Conservation (phyloP, 2,113 vertebrate species). For the Elephas maximus region DNA sequence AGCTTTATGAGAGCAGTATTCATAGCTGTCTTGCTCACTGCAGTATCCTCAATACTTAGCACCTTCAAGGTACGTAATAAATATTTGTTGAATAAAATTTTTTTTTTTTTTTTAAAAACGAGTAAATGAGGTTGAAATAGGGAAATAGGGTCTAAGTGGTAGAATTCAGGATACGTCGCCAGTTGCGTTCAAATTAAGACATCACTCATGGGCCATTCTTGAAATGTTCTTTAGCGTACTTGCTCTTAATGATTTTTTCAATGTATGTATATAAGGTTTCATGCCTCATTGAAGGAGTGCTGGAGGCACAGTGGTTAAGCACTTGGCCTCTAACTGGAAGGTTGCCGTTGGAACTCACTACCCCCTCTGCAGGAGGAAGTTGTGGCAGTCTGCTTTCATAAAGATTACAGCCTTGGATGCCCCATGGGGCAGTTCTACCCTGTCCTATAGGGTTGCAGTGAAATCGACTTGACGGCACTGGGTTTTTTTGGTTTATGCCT, state of each 20-base stretch:
- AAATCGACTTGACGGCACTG: no score
- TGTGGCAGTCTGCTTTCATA: no score
- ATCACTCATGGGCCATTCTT: not conserved
- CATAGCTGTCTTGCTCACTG: not conserved
- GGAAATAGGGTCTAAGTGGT: not conserved
- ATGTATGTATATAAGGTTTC: not conserved
- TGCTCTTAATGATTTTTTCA: constrained; percentile 31
- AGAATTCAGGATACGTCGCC: not conserved
- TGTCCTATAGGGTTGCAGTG: no score
- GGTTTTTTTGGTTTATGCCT: not conserved
- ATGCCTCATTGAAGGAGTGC: not conserved
- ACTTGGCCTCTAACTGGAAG: no score
- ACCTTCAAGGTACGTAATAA: not conserved
- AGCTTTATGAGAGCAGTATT: not conserved
- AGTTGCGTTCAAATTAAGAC: constrained; percentile 30
- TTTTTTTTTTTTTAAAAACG: not conserved
- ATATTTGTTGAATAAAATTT: not conserved
- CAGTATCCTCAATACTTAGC: not conserved
- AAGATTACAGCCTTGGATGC: no score
- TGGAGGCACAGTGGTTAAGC: no score
- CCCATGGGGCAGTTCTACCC: no score
- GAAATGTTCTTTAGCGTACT: not conserved
- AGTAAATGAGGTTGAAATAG: constrained; percentile 1
- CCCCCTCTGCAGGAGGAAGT: no score
- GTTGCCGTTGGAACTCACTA: no score